Conservation (phyloP, 1,140 invertebrate genomes). For the Cheumatopsyche charites region DNA sequence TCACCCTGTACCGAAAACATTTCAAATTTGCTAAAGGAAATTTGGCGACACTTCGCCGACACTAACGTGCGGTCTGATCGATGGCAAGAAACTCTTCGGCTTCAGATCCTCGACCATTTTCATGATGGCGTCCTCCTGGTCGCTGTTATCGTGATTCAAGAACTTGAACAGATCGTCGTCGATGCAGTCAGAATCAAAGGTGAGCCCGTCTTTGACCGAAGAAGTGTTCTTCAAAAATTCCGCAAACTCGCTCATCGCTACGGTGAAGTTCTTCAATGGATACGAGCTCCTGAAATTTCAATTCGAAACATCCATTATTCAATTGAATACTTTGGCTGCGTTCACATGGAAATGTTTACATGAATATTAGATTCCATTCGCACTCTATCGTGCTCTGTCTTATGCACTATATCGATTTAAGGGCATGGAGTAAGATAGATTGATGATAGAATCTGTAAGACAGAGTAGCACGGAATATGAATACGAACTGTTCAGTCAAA, state of each 20-base stretch:
- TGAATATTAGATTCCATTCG: too few species aligned
- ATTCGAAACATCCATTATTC: neutral
- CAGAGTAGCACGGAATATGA: too few species aligned
- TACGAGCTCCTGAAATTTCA: conserved; percentile 13
- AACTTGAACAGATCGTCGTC: conserved; percentile 51
- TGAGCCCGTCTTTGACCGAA: neutral
- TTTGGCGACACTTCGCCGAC: neutral
- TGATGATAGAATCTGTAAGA: too few species aligned
- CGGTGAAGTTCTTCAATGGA: neutral
- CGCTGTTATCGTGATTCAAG: conserved; percentile 28
- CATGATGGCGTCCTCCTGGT: conserved; percentile 18
- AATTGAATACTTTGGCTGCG: too few species aligned
- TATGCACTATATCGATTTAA: too few species aligned
- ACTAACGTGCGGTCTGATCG: conserved; percentile 52
- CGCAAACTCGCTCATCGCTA: conserved; percentile 17
- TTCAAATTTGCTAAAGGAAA: too few species aligned
- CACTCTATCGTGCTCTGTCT: too few species aligned
- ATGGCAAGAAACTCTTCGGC: conserved; percentile 44
- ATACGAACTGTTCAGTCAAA: too few species aligned
- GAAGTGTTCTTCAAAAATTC: conserved; percentile 33
- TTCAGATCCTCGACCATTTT: conserved; percentile 6
- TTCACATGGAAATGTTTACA: too few species aligned
- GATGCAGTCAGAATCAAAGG: conserved; percentile 51
- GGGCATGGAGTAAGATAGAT: too few species aligned
- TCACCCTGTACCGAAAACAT: too few species aligned